Evolutionary conservation across 2,113 vertebrate species (phyloP), one percentile per base, ranked within the genome.

Genomic region (Nettapus auritus): DNA sequence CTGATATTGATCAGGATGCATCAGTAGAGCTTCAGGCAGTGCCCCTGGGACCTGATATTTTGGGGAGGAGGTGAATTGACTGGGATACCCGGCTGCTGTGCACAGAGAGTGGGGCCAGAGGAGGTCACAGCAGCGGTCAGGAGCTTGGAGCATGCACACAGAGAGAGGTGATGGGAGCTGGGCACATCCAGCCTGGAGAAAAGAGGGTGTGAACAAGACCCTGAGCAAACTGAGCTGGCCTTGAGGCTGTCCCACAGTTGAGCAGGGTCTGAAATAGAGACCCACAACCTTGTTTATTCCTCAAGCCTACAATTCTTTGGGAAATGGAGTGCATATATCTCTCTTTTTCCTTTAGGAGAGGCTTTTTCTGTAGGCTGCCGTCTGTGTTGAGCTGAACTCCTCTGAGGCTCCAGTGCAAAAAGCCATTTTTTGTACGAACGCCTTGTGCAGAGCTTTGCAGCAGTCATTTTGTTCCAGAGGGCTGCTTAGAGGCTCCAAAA

Each of bases 91-190:
- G 11, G 16, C 12, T 79, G 83, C 40, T 1, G 0, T 9, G 31
- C 63, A 31, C 28, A 60, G 38, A 3, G 2, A 38, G 25, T 0
- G 0, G 38, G 14, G 3, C 9, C 44, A n/a, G 81, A 33, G 60
- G 21, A 62, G 38, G 26, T 8, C 40, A 38, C 0, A 0, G 70
- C 0, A 8, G 25, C 1, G 19, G 0, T 33, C 69, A 40, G 60
- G 36, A 62, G n/a, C 14, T 9, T 46, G 36, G 36, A 57, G 20
- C 40, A 12, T 7, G 33, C 28, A 4, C 9, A 12, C 23, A 3
- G 20, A 68, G 23, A 57, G 64, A 11, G 8, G 60, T 38, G 13
- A 6, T 83, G 33, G 23, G 26, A 84, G 20, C 3, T 80, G 66
- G 12, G 36, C 14, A 62, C 60, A 19, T 19, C 25, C 76, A 64